Conservation (phyloP, 2,797 vertebrate species). For the Caiman crocodilus region DNA sequence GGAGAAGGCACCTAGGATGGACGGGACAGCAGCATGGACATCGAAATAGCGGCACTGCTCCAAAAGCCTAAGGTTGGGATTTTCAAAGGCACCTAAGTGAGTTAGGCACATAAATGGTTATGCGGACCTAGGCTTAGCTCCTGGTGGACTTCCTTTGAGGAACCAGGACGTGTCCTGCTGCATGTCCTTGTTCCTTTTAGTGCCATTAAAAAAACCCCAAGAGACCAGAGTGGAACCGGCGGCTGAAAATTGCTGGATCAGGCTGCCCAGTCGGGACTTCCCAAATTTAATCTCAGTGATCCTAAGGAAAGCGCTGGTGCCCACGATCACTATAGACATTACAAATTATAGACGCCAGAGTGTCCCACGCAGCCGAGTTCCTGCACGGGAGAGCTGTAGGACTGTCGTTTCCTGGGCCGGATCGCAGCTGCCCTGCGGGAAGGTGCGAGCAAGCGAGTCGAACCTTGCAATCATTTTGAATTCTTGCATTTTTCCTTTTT, state of each 20-base stretch:
- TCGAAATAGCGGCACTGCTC: neutral
- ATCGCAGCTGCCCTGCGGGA: neutral
- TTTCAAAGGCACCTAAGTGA: neutral
- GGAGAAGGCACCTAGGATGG: neutral
- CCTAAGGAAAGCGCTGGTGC: neutral
- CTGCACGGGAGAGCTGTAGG: neutral
- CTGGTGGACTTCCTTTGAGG: neutral
- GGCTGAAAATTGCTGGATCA: neutral
- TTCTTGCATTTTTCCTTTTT: neutral
- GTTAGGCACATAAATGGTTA: neutral
- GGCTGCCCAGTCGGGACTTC: slow-evolving; percentile 2
- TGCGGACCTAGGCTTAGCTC: too few species aligned
- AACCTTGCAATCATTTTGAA: slow-evolving; percentile 9
- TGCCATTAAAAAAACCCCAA: neutral
- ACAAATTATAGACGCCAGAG: neutral
- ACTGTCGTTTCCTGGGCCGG: neutral
- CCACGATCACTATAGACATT: neutral
- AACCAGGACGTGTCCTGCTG: neutral
- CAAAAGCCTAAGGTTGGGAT: neutral
- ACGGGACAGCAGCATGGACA: neutral
- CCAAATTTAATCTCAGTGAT: slow-evolving; percentile 11
- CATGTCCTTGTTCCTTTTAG: neutral
- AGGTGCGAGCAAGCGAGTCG: neutral
- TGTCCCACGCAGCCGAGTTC: slow-evolving; percentile 3
- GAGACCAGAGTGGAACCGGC: neutral